Evolutionary conservation across 2,888 invertebrate genomes (phyloP).

Genomic region (Geotrupes spiniger): DNA sequence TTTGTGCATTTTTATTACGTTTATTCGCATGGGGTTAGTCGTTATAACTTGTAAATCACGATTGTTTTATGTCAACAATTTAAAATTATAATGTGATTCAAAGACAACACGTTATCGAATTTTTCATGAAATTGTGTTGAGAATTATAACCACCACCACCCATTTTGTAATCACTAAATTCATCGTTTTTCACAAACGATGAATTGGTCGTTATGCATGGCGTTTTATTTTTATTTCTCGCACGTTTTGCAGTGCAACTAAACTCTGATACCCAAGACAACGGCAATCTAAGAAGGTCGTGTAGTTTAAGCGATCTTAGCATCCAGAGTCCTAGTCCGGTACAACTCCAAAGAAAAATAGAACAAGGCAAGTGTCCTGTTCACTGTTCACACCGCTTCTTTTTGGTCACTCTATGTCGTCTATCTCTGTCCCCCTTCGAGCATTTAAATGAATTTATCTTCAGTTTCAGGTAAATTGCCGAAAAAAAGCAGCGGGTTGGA

Average conservation of each 20-base stretch:
- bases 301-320: conserved; percentile 71
- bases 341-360: conserved; percentile 41
- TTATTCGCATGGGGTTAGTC: no score
- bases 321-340: conserved; percentile 41
- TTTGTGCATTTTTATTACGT: neutral
- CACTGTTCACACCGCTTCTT: no score
- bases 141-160: no score
- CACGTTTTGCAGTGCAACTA: conserved; percentile 41
- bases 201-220: conserved; percentile 21
- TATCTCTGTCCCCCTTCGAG: no score
- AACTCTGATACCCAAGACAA: conserved; percentile 47
- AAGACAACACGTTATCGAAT: no score
- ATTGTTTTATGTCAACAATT: no score
- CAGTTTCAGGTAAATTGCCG: conserved; percentile 41
- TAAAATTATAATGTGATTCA: no score
- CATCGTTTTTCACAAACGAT: no score
- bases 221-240: conserved; percentile 18
- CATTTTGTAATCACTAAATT: no score
- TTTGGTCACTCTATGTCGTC: no score
- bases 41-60: no score
- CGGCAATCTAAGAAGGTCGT: conserved; percentile 72
- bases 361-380: conserved; percentile 38
- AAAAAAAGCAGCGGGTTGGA: conserved; percentile 57
- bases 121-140: no score
- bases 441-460: neutral